These are phyloP conservation scores for Sicus ferrugineus DNA, from an alignment of 2,888 invertebrate species.

Conservation along the genomic window DNA sequence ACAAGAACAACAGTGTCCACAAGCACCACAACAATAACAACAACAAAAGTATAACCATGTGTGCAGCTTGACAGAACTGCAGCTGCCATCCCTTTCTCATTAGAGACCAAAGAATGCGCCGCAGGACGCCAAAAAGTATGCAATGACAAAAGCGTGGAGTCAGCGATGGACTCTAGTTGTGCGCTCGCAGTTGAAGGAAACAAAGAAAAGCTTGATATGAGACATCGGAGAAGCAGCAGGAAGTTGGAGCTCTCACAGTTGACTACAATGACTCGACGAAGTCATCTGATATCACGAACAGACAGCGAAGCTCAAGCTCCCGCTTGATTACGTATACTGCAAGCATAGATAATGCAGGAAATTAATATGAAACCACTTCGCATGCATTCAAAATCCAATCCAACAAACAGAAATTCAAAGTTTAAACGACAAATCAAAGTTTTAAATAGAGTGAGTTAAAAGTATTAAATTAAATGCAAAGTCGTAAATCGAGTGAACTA, in stretches of 20 bases:
- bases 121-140: constrained; percentile 12
- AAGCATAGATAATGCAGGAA: background rate
- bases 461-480: no score
- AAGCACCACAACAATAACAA: background rate
- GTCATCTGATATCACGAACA: background rate
- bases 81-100: constrained; percentile 17
- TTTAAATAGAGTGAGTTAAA: no score
- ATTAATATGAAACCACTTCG: background rate
- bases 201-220: no score
- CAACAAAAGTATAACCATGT: background rate
- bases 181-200: background rate
- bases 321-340: background rate
- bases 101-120: constrained; percentile 9
- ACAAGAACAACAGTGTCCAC: background rate
- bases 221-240: no score
- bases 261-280: background rate
- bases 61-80: background rate
- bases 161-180: background rate
- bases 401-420: no score
- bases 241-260: background rate
- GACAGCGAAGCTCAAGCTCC: no score
- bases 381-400: no score
- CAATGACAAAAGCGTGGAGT: background rate
- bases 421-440: no score
- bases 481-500: no score